phyloP scores from a whole-genome alignment of 2,888 invertebrate genomes.

The Leucoptera coffeella region DNA sequence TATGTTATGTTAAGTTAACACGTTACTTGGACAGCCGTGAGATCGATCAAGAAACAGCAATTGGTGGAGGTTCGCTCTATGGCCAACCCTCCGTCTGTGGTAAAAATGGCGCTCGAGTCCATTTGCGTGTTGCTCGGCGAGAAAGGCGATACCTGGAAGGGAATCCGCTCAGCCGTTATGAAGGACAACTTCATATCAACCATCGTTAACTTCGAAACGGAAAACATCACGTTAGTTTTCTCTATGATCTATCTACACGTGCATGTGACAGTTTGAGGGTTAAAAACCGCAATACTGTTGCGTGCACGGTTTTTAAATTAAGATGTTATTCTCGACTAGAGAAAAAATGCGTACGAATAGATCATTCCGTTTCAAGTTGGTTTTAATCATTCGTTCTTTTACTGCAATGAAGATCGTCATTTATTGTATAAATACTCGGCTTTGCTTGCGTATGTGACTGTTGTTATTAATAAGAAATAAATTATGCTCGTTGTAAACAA shows the following conservation, averaged over 20 bases:
- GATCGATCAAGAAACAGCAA: conserved; percentile 94
- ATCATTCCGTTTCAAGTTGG: no score
- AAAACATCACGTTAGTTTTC: conserved; percentile 79
- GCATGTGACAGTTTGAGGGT: background rate
- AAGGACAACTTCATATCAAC: conserved; percentile 93
- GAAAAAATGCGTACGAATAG: conserved; percentile 18
- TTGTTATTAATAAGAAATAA: conserved; percentile 31
- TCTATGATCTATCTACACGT: conserved; percentile 6
- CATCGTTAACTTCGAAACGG: conserved; percentile 91
- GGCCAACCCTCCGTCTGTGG: conserved; percentile 89
- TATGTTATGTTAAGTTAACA: no score
- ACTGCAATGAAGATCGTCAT: no score
- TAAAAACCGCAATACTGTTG: background rate
- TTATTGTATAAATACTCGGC: no score
- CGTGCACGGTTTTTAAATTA: background rate
- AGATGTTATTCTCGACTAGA: background rate
- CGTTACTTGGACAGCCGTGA: conserved; percentile 65
- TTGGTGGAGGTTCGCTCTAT: conserved; percentile 91
- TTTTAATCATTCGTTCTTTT: no score
- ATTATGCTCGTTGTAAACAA: background rate
- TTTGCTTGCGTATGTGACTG: conserved; percentile 49
- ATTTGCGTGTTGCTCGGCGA: conserved; percentile 91
- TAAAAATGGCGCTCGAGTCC: conserved; percentile 90
- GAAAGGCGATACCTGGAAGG: conserved; percentile 89
- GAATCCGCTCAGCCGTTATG: conserved; percentile 85